Evolutionary conservation across 2,888 invertebrate species (phyloP).

Genomic region (Muschampia plurimacula): DNA sequence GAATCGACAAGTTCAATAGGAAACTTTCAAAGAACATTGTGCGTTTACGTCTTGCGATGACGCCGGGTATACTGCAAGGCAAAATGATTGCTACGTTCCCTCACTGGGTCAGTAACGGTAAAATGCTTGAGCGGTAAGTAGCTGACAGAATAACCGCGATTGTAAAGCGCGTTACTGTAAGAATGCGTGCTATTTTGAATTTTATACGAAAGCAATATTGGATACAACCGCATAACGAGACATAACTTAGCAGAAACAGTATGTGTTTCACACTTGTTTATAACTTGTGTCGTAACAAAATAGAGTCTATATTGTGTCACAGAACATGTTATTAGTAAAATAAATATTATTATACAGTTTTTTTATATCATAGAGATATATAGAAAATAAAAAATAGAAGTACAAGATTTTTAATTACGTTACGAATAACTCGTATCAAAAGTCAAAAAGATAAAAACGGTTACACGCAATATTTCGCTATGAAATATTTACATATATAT

Average conservation of each 20-base stretch:
- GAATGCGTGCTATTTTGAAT: slow-evolving; percentile 34
- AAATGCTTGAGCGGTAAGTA: slow-evolving; percentile 27
- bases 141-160: slow-evolving; percentile 23
- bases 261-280: not conserved
- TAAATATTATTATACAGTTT: no score
- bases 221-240: not conserved
- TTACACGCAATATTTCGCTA: no score
- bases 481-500: no score
- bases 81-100: slow-evolving; percentile 51
- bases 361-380: no score
- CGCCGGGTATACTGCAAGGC: slow-evolving; percentile 36
- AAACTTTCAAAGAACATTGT: slow-evolving; percentile 82
- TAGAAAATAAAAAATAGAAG: no score
- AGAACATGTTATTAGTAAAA: no score
- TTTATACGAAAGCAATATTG: slow-evolving; percentile 31
- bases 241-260: slow-evolving; percentile 1
- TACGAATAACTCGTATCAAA: no score
- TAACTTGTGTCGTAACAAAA: slow-evolving; percentile 14
- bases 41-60: slow-evolving; percentile 1
- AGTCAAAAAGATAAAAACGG: no score
- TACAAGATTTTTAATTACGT: no score
- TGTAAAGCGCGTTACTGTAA: slow-evolving; percentile 21
- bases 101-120: slow-evolving; percentile 79
- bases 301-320: not conserved
- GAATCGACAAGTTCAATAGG: slow-evolving; percentile 67